phyloP scores from a whole-genome alignment of 2,113 vertebrate genomes.

The Barbus barbus region DNA sequence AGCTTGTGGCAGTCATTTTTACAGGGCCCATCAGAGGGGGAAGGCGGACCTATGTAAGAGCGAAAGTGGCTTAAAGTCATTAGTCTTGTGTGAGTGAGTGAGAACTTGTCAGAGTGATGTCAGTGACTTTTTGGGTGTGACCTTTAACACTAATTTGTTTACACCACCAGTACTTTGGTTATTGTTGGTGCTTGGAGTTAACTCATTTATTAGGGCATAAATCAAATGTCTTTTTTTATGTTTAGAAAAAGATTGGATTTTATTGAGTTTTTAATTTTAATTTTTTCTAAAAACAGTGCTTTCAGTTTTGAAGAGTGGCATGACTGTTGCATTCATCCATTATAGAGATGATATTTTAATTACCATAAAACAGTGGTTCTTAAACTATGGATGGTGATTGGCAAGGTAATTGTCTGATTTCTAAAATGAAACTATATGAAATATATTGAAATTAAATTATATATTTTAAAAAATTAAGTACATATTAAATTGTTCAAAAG shows the following conservation, averaged over 20 bases:
- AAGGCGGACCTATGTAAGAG: background rate
- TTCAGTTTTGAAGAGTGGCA: too few species aligned
- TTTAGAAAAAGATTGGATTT: background rate
- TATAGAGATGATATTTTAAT: background rate
- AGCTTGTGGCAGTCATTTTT: slow-evolving; percentile 17
- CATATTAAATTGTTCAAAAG: background rate
- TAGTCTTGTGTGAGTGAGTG: slow-evolving; percentile 44
- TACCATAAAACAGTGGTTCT: too few species aligned
- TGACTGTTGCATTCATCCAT: too few species aligned
- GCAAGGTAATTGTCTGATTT: background rate
- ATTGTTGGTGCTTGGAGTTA: background rate
- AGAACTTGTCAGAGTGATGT: slow-evolving; percentile 39
- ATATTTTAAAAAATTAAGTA: too few species aligned
- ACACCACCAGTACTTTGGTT: background rate
- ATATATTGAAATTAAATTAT: too few species aligned
- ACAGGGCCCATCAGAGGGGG: slow-evolving; percentile 11
- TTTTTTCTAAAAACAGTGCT: background rate
- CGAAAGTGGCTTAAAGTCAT: slow-evolving; percentile 25
- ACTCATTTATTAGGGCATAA: background rate
- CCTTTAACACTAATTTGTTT: slow-evolving; percentile 26
- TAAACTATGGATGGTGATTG: background rate
- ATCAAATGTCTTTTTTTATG: background rate
- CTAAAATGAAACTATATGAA: background rate
- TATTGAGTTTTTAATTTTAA: background rate
- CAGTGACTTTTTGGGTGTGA: slow-evolving; percentile 7